Percentiles rank a stretch among this genome's conserved stretches.
Conservation (phyloP, 2,113 vertebrate genomes). For the Patagioenas fasciata region DNA sequence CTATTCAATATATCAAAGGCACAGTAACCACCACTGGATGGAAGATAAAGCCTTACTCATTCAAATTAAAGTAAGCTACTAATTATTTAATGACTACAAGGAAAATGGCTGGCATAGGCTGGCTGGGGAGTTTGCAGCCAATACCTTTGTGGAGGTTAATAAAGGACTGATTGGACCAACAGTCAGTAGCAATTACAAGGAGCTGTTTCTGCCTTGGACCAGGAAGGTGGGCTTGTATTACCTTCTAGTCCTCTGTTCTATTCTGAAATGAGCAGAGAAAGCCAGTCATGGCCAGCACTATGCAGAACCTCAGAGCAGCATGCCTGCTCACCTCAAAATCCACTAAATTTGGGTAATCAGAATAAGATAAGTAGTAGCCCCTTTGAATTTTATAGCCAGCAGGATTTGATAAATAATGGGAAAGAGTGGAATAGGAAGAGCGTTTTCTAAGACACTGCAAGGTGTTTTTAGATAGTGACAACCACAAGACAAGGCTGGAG, state of each 20-base stretch:
- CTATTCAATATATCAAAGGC: not conserved
- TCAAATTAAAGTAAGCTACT: not conserved
- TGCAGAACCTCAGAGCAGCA: not conserved
- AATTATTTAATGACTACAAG: conserved; percentile 28
- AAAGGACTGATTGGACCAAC: not conserved
- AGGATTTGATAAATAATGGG: not conserved
- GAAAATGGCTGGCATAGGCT: not conserved
- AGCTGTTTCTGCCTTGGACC: not conserved
- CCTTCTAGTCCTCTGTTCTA: not conserved
- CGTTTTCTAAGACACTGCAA: not conserved
- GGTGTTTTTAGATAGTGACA: not conserved
- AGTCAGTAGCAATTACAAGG: not conserved
- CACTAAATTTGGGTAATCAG: not conserved
- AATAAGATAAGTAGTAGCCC: not conserved
- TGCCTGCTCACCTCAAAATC: not conserved
- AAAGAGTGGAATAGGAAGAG: not conserved
- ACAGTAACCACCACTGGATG: not conserved
- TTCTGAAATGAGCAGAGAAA: not conserved
- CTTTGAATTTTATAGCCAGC: not conserved
- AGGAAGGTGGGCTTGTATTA: not conserved
- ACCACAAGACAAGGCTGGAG: not conserved
- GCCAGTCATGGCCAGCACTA: not conserved
- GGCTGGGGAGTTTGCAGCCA: not conserved
- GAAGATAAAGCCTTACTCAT: not conserved
- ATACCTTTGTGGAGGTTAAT: not conserved